Conservation (phyloP, 2,888 invertebrate species). For the Schizotus pectinicornis region DNA sequence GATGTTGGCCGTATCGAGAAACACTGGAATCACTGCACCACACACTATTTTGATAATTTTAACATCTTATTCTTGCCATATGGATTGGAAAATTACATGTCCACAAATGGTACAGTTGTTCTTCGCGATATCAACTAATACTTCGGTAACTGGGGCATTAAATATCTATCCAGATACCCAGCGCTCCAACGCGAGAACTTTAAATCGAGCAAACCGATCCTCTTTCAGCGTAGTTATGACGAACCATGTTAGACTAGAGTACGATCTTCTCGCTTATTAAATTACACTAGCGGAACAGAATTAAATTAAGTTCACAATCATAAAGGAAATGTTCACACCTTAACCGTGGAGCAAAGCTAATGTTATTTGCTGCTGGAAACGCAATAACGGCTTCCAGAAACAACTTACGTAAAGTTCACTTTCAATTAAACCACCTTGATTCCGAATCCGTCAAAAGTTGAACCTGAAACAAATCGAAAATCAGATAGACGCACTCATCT, state of each 20-base stretch:
- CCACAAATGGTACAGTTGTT: conserved; percentile 29
- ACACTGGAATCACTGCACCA: conserved; percentile 42
- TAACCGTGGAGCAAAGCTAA: conserved; percentile 39
- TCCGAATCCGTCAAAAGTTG: conserved; percentile 19
- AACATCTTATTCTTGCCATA: conserved; percentile 28
- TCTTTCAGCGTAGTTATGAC: conserved; percentile 30
- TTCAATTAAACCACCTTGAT: conserved; percentile 36
- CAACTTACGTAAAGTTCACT: conserved; percentile 36
- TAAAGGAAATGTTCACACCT: conserved; percentile 44
- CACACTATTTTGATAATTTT: conserved; percentile 36
- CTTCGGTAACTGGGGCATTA: conserved; percentile 49
- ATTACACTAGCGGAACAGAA: conserved; percentile 40
- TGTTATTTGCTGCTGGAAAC: conserved; percentile 40
- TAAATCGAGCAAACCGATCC: conserved; percentile 30
- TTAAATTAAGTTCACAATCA: conserved; percentile 40
- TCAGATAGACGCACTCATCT: conserved; percentile 2
- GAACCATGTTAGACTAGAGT: conserved; percentile 30
- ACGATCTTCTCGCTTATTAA: conserved; percentile 37
- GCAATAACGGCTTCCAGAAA: conserved; percentile 36
- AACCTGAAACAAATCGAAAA: conserved; percentile 28
- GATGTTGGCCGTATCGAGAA: conserved; percentile 35
- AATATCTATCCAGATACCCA: conserved; percentile 49
- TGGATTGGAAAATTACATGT: conserved; percentile 32
- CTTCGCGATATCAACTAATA: conserved; percentile 28
- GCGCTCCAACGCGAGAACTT: conserved; percentile 26